Base-by-base conservation (phyloP, 1,140 invertebrate species). In the Coenobita brevimanus region DNA sequence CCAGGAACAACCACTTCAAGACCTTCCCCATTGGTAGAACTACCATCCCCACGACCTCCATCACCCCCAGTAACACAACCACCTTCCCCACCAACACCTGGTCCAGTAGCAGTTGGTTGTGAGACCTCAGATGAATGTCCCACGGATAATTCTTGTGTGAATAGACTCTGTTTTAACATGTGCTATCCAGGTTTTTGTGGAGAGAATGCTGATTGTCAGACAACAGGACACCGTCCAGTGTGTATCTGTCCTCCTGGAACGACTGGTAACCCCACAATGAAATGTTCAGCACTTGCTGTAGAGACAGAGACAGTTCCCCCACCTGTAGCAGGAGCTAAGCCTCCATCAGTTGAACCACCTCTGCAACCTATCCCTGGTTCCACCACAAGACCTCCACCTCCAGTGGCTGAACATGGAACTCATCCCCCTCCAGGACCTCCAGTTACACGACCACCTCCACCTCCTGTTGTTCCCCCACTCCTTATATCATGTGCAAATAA, bases 61-160 rank as follows among this genome's bases (percentile, higher is more conserved):
- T 21, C 95, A 97, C 93, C 96, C 96, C 0, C 97, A 96, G 90
- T 92, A 95, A 15, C 97, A 96, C 91, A 62, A 38, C 64, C 96
- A 96, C 0, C 95, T 96, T 76, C 96, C 97, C 92, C 96, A 97
- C 92, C 96, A 94, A 91, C 97, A 96, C 91, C 93, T 94, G 73
- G 96, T 97, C 91, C 96, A 94, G 91, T 96, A 97, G 0, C 88
- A 84, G 90, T 90, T 46, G 92, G 92, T 4, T 92, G 91, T 85
- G 82, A 82, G 64, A 87, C 30, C 21, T 84, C 91, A 81, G 88
- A 89, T 50, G 91, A 91, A 15, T 92, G 91, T 85, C 86, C 90
- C 3, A 89, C 91, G 64, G 89, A 91, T 36, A 91, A 91, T 62
- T 91, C 91, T 13, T 92, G 92, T 89, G 84, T 92, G 4, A 92